Evolutionary conservation across 2,113 vertebrate species (phyloP).

Genomic region (Polypterus bichir): DNA sequence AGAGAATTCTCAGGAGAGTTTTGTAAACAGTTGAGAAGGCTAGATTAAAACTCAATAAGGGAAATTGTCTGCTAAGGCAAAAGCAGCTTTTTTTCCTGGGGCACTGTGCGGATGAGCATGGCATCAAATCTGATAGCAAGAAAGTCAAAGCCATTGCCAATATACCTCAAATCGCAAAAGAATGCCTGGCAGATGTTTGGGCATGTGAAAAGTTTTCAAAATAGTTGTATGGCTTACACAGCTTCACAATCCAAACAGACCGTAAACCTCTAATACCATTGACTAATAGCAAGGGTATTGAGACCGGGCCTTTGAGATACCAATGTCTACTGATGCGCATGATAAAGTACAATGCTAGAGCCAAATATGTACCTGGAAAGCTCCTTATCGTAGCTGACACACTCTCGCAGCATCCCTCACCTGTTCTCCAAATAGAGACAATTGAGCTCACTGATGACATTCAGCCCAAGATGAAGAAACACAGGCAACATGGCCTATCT

Average conservation of each 20-base stretch:
- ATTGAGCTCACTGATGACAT: slow-evolving; percentile 3
- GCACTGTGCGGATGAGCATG: background rate
- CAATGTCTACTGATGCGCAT: slow-evolving; percentile 11
- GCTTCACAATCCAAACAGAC: slow-evolving; percentile 6
- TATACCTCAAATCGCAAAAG: slow-evolving; percentile 1
- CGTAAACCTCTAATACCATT: slow-evolving; percentile 14
- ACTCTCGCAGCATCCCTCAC: slow-evolving; percentile 2
- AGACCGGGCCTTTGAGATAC: slow-evolving; percentile 10
- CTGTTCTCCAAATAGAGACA: background rate
- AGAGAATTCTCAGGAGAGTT: background rate
- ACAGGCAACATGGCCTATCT: background rate
- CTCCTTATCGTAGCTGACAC: slow-evolving; percentile 1
- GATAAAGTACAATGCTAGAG: slow-evolving; percentile 13
- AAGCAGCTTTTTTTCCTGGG: background rate
- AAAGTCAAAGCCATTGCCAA: background rate
- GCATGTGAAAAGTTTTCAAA: slow-evolving; percentile 14
- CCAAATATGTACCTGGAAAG: slow-evolving; percentile 6
- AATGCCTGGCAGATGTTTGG: slow-evolving; percentile 14
- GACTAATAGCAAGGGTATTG: slow-evolving; percentile 11
- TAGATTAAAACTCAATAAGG: background rate
- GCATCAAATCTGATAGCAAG: background rate
- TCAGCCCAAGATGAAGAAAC: background rate
- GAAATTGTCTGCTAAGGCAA: background rate
- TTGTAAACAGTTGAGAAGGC: background rate
- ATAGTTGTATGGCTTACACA: slow-evolving; percentile 10